phyloP scores from a whole-genome alignment of 2,888 invertebrate species.

The Leptopilina myrica region DNA sequence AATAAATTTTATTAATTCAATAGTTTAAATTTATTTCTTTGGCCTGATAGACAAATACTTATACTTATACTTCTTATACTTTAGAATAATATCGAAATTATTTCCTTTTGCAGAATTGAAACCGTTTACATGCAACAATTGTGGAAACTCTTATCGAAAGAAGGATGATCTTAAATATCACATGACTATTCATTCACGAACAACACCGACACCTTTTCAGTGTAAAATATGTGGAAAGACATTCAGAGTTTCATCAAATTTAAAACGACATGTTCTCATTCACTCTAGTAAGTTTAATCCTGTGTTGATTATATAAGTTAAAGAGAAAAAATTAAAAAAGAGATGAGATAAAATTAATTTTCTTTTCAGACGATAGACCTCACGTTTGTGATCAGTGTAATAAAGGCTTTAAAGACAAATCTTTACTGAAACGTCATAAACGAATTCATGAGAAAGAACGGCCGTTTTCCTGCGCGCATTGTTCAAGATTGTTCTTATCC shows the following conservation, averaged over 20 bases:
- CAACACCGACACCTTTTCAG: conserved; percentile 78
- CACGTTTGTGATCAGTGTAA: conserved; percentile 71
- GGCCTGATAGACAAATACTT: too few relatives aligned
- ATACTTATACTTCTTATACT: too few relatives aligned
- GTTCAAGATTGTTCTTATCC: conserved; percentile 73
- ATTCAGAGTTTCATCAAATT: conserved; percentile 84
- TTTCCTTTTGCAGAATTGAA: conserved; percentile 77
- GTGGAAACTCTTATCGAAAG: conserved; percentile 81
- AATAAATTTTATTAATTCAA: neutral
- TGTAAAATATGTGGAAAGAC: conserved; percentile 83
- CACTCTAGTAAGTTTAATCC: conserved; percentile 80
- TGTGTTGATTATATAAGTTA: neutral
- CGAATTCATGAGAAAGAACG: conserved; percentile 75
- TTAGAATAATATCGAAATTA: neutral
- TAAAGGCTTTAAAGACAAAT: conserved; percentile 73
- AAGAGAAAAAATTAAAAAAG: too few relatives aligned
- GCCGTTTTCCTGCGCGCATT: conserved; percentile 75
- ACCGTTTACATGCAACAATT: conserved; percentile 80
- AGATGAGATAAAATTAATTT: neutral
- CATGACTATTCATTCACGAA: conserved; percentile 77
- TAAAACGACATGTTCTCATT: conserved; percentile 83
- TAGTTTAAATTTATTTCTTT: too few relatives aligned
- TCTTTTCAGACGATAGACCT: conserved; percentile 70
- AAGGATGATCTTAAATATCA: conserved; percentile 81
- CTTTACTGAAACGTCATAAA: conserved; percentile 73